Percentiles rank a stretch among this genome's conserved stretches.
Evolutionary conservation across 2,113 vertebrate species (phyloP).

Genomic region (Dipodomys stephensi): DNA sequence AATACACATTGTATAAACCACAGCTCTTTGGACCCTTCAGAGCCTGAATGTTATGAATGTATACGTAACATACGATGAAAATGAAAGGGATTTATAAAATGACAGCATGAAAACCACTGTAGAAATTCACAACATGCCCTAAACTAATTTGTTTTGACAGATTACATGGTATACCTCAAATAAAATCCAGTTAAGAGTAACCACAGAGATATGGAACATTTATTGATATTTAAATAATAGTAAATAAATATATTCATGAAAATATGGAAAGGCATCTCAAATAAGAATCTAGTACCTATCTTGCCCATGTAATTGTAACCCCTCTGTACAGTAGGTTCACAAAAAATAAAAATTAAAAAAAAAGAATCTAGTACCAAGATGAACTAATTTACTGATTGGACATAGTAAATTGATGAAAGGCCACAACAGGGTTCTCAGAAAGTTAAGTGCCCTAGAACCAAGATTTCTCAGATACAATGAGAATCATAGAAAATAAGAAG

Average conservation of each 20-base stretch:
- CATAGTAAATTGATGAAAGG: constrained; percentile 22
- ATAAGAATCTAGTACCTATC: background rate
- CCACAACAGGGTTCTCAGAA: background rate
- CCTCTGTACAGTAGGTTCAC: too few species aligned
- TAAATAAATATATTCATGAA: background rate
- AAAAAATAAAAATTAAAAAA: too few species aligned
- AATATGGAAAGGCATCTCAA: background rate
- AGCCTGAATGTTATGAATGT: background rate
- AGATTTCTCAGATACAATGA: background rate
- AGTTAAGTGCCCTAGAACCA: background rate
- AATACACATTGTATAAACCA: background rate
- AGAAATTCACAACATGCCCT: background rate
- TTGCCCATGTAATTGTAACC: too few species aligned
- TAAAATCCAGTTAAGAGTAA: background rate
- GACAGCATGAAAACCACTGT: background rate
- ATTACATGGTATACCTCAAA: background rate
- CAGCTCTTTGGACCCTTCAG: background rate
- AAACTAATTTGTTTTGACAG: background rate
- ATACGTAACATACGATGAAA: background rate
- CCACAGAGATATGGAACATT: background rate
- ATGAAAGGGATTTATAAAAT: background rate
- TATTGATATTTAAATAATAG: background rate
- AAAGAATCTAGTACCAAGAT: background rate
- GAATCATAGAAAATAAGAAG: background rate
- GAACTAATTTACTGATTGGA: background rate